These are phyloP conservation scores for Alloplasta piceator DNA, from an alignment of 2,888 invertebrate species.

Conservation along the genomic window DNA sequence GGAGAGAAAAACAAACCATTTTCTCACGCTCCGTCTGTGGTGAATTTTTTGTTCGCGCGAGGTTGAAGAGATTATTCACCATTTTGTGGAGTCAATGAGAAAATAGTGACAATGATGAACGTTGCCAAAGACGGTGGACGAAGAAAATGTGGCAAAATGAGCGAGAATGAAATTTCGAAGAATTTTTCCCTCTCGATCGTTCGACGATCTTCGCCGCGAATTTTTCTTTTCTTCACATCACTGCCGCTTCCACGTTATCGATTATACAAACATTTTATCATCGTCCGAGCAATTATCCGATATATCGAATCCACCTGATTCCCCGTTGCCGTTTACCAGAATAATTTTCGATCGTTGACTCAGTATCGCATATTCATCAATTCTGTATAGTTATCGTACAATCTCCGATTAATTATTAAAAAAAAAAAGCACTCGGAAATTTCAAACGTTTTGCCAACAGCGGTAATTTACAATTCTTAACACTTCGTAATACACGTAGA, in stretches of 20 bases:
- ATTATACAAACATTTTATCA: not conserved
- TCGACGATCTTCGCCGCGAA: not conserved
- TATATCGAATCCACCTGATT: too few relatives aligned
- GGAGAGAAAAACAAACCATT: constrained; percentile 36
- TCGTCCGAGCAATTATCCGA: not conserved
- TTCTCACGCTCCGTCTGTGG: constrained; percentile 22
- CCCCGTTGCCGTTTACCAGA: not conserved
- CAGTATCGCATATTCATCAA: not conserved
- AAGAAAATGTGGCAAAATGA: too few relatives aligned
- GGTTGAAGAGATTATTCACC: not conserved
- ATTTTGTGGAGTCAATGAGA: not conserved
- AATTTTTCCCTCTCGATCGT: not conserved
- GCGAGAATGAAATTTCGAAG: not conserved
- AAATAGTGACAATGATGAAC: too few relatives aligned
- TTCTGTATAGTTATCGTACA: too few relatives aligned
- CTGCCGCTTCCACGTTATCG: not conserved
- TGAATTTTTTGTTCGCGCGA: constrained; percentile 3
- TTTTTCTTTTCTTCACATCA: not conserved
- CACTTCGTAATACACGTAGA: not conserved
- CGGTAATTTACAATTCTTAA: not conserved
- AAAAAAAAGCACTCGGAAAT: not conserved
- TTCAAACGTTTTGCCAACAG: not conserved
- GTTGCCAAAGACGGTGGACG: too few relatives aligned
- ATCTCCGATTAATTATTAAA: too few relatives aligned
- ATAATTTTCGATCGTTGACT: not conserved